A percentile compares a stretch with the other conserved stretches of the same genome.
phyloP scores from a whole-genome alignment of 2,888 invertebrate genomes.

The Aporophyla lueneburgensis region DNA sequence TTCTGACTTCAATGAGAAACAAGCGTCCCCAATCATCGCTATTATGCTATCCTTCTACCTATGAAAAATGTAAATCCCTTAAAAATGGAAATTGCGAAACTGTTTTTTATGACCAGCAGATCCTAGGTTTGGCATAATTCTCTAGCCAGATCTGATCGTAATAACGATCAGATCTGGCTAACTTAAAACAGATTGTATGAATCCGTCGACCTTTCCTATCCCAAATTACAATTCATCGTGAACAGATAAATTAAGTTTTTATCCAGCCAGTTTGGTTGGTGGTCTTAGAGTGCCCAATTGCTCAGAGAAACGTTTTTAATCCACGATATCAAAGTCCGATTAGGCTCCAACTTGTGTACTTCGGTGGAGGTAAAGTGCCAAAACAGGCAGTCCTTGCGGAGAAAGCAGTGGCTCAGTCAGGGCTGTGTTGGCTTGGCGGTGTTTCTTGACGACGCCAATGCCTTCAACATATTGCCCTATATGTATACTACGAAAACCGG shows the following conservation, averaged over 20 bases:
- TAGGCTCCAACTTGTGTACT: neutral
- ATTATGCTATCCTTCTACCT: neutral
- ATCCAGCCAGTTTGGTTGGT: neutral
- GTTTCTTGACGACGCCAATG: neutral
- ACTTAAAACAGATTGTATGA: neutral
- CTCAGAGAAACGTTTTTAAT: neutral
- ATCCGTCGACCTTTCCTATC: neutral
- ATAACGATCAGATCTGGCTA: too few species aligned
- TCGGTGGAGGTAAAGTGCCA: neutral
- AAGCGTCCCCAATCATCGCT: neutral
- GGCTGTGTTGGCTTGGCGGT: neutral
- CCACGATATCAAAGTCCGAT: neutral
- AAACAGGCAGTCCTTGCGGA: neutral
- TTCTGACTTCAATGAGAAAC: neutral
- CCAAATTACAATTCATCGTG: conserved; percentile 1
- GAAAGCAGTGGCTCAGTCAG: too few species aligned
- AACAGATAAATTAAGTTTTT: neutral
- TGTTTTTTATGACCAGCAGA: too few species aligned
- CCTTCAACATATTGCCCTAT: neutral
- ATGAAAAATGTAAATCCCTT: too few species aligned
- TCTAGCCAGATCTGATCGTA: neutral
- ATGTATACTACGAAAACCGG: too few species aligned
- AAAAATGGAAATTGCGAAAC: too few species aligned
- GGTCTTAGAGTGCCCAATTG: neutral
- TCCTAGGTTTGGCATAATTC: neutral